Evolutionary conservation across 2,888 invertebrate species (phyloP).

Genomic region (Trachelus troglodyta): DNA sequence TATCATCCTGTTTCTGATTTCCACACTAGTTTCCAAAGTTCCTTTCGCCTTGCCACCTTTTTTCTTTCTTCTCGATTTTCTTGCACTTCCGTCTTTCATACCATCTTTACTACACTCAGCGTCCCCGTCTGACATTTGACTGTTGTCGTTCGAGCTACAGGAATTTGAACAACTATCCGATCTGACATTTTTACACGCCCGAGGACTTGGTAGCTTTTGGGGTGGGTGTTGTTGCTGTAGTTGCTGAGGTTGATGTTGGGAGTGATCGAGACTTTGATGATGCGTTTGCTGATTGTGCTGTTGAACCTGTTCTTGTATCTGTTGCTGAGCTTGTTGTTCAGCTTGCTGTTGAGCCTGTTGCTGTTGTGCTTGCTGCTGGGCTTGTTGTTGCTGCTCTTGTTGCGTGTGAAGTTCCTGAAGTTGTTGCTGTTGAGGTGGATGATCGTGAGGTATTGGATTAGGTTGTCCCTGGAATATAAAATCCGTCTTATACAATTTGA

Average conservation of each 20-base stretch:
- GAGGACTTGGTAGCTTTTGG: constrained; percentile 17
- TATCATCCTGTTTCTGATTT: constrained; percentile 63
- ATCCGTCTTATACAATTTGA: background rate
- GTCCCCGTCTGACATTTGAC: constrained; percentile 41
- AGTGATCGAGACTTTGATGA: constrained; percentile 41
- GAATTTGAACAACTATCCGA: constrained; percentile 42
- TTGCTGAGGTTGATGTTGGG: constrained; percentile 38
- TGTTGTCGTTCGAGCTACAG: constrained; percentile 47
- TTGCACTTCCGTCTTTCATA: constrained; percentile 7
- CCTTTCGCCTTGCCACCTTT: constrained; percentile 64
- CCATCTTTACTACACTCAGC: constrained; percentile 26
- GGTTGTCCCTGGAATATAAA: constrained; percentile 35
- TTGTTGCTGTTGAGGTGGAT: constrained; percentile 42
- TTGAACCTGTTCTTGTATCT: constrained; percentile 35
- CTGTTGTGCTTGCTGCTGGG: constrained; percentile 21
- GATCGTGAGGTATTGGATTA: constrained; percentile 36
- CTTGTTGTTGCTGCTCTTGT: constrained; percentile 37
- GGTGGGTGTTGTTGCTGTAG: constrained; percentile 27
- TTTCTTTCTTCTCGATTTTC: constrained; percentile 42
- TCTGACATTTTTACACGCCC: constrained; percentile 24
- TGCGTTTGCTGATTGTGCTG: constrained; percentile 32
- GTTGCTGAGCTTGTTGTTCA: constrained; percentile 35
- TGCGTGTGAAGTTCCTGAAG: constrained; percentile 50
- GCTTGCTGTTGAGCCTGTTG: constrained; percentile 31
- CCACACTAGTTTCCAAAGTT: constrained; percentile 62